Evolutionary conservation across 1,140 invertebrate genomes (phyloP).

Genomic region (Bradysia coprophila): DNA sequence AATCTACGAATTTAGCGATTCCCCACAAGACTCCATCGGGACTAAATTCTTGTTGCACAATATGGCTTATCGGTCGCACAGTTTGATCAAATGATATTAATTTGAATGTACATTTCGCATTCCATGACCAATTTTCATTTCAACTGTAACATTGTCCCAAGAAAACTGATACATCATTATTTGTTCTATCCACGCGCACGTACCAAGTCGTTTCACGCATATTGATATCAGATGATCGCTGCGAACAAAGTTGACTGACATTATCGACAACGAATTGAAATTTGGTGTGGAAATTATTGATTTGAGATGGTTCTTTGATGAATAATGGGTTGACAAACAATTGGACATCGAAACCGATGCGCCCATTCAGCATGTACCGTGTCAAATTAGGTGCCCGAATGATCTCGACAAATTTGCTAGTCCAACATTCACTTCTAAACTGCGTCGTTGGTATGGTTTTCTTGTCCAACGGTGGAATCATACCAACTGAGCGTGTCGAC

Average conservation of each 20-base stretch:
- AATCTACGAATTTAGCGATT: not conserved
- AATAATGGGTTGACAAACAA: not conserved
- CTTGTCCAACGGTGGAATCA: not conserved
- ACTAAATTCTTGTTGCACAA: not conserved
- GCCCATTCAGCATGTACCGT: not conserved
- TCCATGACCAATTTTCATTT: not conserved
- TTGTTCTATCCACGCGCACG: not conserved
- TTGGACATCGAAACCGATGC: not conserved
- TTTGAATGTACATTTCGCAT: not conserved
- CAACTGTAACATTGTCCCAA: too few species aligned
- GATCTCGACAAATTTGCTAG: not conserved
- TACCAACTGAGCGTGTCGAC: not conserved
- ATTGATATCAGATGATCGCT: not conserved
- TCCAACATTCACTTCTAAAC: not conserved
- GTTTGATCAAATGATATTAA: not conserved
- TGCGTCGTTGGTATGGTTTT: not conserved
- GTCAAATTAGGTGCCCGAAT: not conserved
- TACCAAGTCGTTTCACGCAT: not conserved
- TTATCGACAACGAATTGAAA: not conserved
- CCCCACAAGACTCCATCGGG: not conserved
- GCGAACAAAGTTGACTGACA: not conserved
- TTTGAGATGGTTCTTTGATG: not conserved
- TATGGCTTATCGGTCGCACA: not conserved
- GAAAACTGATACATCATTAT: not conserved
- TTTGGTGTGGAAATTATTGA: not conserved